A percentile compares a stretch with the other conserved stretches of the same genome.
phyloP scores from a whole-genome alignment of 2,888 invertebrate genomes.

The Amblyjoppa proteus region DNA sequence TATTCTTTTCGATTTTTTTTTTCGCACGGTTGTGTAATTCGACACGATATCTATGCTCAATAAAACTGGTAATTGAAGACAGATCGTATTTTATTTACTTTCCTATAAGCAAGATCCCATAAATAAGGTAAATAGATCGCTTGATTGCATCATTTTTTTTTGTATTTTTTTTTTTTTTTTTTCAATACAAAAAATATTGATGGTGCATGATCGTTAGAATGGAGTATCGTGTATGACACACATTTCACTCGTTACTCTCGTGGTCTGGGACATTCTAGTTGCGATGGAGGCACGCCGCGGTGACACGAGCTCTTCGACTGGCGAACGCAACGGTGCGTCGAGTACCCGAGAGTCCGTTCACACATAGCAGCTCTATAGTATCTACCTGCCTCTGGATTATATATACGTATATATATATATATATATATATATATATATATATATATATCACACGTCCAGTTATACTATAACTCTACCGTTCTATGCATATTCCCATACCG shows the following conservation, averaged over 20 bases:
- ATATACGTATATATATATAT: conserved; percentile 3
- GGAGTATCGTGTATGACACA: conserved; percentile 74
- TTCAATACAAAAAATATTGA: not conserved
- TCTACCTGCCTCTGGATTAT: not conserved
- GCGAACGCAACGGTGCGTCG: conserved; percentile 57
- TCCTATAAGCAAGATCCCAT: no score
- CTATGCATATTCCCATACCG: conserved; percentile 66
- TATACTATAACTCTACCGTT: conserved; percentile 33
- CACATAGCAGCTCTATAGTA: conserved; percentile 7
- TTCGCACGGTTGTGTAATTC: not conserved
- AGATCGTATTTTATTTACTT: no score
- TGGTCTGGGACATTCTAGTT: conserved; percentile 64
- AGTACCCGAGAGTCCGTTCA: conserved; percentile 38
- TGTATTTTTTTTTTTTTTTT: not conserved
- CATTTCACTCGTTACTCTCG: conserved; percentile 76
- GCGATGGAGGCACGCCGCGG: conserved; percentile 57
- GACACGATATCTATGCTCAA: no score
- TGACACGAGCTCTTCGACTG: conserved; percentile 57
- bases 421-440: conserved; percentile 9
- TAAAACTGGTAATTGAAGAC: no score
- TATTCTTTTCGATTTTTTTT: not conserved
- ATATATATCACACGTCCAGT: not conserved
- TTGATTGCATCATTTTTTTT: not conserved
- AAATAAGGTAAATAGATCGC: no score
- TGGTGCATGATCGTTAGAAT: conserved; percentile 4